A percentile compares a stretch with the other conserved stretches of the same genome.
Evolutionary conservation across 1,140 invertebrate species (phyloP).

Genomic region (Goniozus legneri): DNA sequence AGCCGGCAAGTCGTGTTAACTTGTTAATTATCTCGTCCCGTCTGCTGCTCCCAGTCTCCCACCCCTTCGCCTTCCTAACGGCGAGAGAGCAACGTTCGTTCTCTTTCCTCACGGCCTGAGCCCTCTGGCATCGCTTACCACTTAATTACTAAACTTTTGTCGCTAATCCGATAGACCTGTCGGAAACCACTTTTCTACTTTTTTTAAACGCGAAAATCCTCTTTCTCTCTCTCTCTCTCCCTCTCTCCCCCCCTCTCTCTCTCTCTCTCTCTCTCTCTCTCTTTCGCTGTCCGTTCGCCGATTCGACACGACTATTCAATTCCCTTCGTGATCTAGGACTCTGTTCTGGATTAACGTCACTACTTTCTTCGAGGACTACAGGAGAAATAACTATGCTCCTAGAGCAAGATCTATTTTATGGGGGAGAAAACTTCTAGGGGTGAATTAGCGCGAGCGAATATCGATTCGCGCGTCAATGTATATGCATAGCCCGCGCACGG

Average conservation of each 20-base stretch:
- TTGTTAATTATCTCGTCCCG: conserved; percentile 36
- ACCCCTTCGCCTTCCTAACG: neutral
- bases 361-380: too few species aligned
- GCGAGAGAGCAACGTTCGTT: neutral
- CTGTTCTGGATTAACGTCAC: too few species aligned
- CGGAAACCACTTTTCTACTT: too few species aligned
- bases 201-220: neutral
- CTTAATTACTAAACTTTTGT: conserved; percentile 34
- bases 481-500: too few species aligned
- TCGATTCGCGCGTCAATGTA: too few species aligned
- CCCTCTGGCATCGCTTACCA: conserved; percentile 18
- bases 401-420: too few species aligned
- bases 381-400: too few species aligned
- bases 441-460: too few species aligned
- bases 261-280: neutral
- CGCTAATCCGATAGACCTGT: conserved; percentile 22
- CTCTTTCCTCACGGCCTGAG: too few species aligned
- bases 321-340: too few species aligned
- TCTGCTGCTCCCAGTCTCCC: neutral
- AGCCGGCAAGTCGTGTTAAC: conserved; percentile 31
- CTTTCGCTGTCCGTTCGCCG: neutral
- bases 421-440: too few species aligned
- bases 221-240: neutral
- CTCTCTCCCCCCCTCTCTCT: conserved; percentile 2
- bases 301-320: too few species aligned